A percentile compares a stretch with the other conserved stretches of the same genome.
Conservation (phyloP, 2,888 invertebrate genomes). For the Megaustenia siamemsis region DNA sequence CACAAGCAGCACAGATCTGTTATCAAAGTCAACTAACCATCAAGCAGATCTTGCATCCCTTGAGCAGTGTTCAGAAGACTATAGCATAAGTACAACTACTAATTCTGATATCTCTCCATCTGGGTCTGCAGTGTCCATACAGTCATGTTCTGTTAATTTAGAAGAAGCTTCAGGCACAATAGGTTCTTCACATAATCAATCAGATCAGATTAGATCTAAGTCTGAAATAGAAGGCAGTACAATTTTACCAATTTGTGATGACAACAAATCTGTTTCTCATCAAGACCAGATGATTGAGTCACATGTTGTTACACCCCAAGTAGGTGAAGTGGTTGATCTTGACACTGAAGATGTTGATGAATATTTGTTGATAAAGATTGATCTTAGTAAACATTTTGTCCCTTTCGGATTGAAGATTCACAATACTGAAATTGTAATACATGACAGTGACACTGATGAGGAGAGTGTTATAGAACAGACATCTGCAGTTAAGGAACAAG, state of each 20-base stretch:
- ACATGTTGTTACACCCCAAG: not conserved
- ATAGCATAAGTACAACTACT: not conserved
- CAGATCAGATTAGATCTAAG: no score
- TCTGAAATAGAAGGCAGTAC: no score
- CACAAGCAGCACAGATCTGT: not conserved
- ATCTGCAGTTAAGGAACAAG: not conserved
- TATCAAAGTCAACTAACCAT: not conserved
- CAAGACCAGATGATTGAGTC: no score
- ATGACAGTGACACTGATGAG: constrained; percentile 35
- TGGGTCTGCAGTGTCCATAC: not conserved
- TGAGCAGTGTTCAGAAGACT: not conserved
- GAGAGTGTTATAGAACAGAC: not conserved
- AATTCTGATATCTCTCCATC: not conserved
- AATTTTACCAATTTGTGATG: not conserved
- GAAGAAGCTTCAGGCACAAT: not conserved
- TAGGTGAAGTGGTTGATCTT: constrained; percentile 35
- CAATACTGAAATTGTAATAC: constrained; percentile 26
- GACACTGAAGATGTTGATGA: constrained; percentile 47
- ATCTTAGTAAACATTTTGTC: constrained; percentile 4
- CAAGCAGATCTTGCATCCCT: not conserved
- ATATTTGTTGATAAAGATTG: constrained; percentile 38
- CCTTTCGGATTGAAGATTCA: constrained; percentile 18
- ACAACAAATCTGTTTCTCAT: not conserved
- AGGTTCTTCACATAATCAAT: not conserved
- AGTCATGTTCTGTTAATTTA: not conserved